phyloP scores from a whole-genome alignment of 2,888 invertebrate genomes.

The Cryptus armator region DNA sequence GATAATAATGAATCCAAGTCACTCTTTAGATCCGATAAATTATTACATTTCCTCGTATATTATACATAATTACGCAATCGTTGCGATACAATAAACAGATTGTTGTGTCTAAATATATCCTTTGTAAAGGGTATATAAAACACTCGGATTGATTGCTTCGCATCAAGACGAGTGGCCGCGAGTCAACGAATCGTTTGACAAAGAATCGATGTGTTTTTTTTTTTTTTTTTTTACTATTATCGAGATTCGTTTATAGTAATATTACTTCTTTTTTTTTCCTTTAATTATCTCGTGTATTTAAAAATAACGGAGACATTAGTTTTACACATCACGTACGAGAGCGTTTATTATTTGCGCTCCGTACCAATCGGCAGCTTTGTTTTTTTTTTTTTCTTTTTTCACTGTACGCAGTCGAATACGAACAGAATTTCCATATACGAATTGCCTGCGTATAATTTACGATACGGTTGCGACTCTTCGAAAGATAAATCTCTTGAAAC shows the following conservation, averaged over 20 bases:
- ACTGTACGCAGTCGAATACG: neutral
- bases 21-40: slow-evolving; percentile 43
- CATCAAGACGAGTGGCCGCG: slow-evolving; percentile 28
- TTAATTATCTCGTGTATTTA: slow-evolving; percentile 42
- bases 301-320: slow-evolving; percentile 25
- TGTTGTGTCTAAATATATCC: slow-evolving; percentile 13
- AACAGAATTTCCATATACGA: slow-evolving; percentile 1
- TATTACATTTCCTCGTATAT: slow-evolving; percentile 15
- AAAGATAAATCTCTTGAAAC: slow-evolving; percentile 11
- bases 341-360: slow-evolving; percentile 1
- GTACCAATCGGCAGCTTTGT: slow-evolving; percentile 30
- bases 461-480: slow-evolving; percentile 27
- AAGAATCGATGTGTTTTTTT: slow-evolving; percentile 44
- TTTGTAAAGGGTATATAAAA: slow-evolving; percentile 1
- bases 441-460: slow-evolving; percentile 21
- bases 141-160: neutral
- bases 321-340: slow-evolving; percentile 32
- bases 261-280: slow-evolving; percentile 40
- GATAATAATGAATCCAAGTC: slow-evolving; percentile 18
- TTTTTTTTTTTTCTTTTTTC: slow-evolving; percentile 1
- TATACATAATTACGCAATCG: neutral
- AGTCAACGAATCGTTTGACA: slow-evolving; percentile 3
- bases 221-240: slow-evolving; percentile 46
- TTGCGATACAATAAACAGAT: neutral
- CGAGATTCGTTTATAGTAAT: slow-evolving; percentile 37